Base-by-base conservation (phyloP, 2,113 vertebrate genomes). In the Platichthys stellatus region DNA sequence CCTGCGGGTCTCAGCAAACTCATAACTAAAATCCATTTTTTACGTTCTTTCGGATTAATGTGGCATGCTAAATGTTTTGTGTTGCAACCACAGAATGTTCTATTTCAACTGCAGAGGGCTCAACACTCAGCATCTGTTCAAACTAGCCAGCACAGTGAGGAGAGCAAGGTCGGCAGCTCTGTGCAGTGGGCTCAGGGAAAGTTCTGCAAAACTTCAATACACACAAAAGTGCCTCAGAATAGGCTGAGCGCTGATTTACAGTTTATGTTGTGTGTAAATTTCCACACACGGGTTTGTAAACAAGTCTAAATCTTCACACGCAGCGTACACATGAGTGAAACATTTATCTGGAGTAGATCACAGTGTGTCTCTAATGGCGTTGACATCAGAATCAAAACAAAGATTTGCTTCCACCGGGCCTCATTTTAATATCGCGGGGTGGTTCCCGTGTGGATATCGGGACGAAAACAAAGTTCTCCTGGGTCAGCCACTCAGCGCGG, bases 401-500 rank as follows among this genome's bases (percentile, higher is more conserved):
- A 20, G 18, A 21, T 0, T 45, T 9, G 45, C 20, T 45, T 59
- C 35, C 74, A 47, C 10, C 0, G 35, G 4, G 9, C 14, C 45
- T 65, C 9, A 3, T 43, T 38, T 61, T 51, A 31, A 69, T 61
- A 40, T 31, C 28, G 23, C 20, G 54, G 67, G 28, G 2, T 47
- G 14, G 28, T 73, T 76, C 64, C 40, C 10, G 18, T 78, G 78
- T 56, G 76, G 61, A 86, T 65, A 60, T 88, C 62, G 53, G 88
- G 14, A 40, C 63, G 63, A 78, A 66, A 81, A 40, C 66, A 74
- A 54, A 35, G 72, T 78, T 87, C 73, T 68, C 24, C 35, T n/a
- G 64, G 83, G 90, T 91, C 89, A 88, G 69, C 84, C 83, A 26
- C 76, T 85, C 78, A 82, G 72, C 62, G 13, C 45, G 61, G 89